Evolutionary conservation across 1,140 invertebrate species (phyloP).

Genomic region (Trichonephila inaurata): DNA sequence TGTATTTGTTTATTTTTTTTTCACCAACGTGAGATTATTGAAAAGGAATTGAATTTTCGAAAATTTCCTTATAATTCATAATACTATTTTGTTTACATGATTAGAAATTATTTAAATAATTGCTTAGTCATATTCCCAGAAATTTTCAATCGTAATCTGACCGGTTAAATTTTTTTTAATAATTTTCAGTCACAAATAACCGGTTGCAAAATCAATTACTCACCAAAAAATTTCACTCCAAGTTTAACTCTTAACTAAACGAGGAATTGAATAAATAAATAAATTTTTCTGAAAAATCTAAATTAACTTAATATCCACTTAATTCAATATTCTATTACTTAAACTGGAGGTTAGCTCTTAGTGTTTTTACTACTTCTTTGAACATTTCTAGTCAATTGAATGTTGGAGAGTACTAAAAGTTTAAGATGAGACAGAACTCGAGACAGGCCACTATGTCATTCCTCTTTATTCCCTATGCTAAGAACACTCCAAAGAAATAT

Average conservation of each 20-base stretch:
- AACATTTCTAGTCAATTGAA: not conserved
- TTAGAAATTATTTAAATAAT: too few species aligned
- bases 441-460: slow-evolving; percentile 54
- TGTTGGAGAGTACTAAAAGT: slow-evolving; percentile 18
- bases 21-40: too few species aligned
- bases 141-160: not conserved
- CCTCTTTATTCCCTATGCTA: slow-evolving; percentile 40
- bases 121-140: too few species aligned
- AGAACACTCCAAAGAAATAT: slow-evolving; percentile 36
- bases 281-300: not conserved
- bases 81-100: too few species aligned
- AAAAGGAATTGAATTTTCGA: too few species aligned
- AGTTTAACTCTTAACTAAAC: not conserved
- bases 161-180: too few species aligned
- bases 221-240: not conserved
- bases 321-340: slow-evolving; percentile 13
- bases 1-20: too few species aligned
- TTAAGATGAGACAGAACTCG: not conserved
- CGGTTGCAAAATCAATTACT: slow-evolving; percentile 1
- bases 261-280: not conserved
- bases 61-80: too few species aligned
- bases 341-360: not conserved
- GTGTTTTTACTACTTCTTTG: not conserved
- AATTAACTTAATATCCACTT: slow-evolving; percentile 22
- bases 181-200: not conserved